These are phyloP conservation scores for Cryptocheilus praepositus DNA, from an alignment of 2,888 invertebrate species.

Conservation along the genomic window DNA sequence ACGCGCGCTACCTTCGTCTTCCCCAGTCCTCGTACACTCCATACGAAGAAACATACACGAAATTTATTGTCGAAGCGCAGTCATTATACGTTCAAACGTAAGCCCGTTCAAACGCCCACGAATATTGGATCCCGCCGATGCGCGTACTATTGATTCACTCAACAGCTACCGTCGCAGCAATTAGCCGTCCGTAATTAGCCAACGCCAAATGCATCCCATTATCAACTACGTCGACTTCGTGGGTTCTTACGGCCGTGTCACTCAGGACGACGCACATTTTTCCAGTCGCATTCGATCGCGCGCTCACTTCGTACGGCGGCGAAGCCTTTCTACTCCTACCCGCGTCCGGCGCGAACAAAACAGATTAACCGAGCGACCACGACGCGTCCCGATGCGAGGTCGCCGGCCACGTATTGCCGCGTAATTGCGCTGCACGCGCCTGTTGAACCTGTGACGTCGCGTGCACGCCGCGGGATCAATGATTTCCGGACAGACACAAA, in stretches of 20 bases:
- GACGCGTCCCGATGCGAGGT: background rate
- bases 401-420: background rate
- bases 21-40: background rate
- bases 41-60: background rate
- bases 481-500: conserved; percentile 41
- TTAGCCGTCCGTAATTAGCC: background rate
- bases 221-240: background rate
- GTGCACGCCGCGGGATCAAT: conserved; percentile 52
- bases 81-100: background rate
- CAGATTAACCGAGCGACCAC: background rate
- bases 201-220: background rate
- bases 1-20: background rate
- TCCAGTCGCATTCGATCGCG: no score
- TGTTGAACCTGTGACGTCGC: conserved; percentile 34
- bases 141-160: no score
- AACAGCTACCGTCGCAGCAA: background rate
- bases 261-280: no score
- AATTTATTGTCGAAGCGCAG: background rate
- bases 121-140: no score
- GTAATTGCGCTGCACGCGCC: conserved; percentile 43
- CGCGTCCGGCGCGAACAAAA: background rate
- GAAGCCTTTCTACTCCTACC: no score
- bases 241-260: background rate
- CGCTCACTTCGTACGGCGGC: no score
- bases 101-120: no score